Evolutionary conservation across 2,888 invertebrate species (phyloP), one percentile per base, ranked within the genome.

Genomic region (Macrosiphum euphorbiae): DNA sequence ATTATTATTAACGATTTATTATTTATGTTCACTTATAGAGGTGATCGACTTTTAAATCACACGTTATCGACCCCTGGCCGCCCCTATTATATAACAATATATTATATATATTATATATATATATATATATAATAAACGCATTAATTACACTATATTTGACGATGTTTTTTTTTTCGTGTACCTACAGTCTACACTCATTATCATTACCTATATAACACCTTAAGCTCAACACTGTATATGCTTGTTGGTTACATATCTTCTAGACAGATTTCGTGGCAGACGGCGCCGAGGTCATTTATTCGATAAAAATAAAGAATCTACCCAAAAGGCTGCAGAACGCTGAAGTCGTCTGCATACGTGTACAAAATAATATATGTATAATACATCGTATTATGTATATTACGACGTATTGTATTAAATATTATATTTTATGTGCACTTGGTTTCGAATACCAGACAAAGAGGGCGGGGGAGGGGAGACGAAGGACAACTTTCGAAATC

Each of bases 401-500:
- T 78, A 35, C 35, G 20, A 78, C 78, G 78, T 20, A 78, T 78
- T 78, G 78, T 78, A 78, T 78, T 78, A 88, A 88, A 55, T 88
- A 55, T 88, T 55, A 41, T 58, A 58, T 88, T 13, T 50, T 35
- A 78, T 86, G 35, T 86, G 13, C 41, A 47, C 47, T n/a, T 16
- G 20, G 10, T 67, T 47, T 61, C 47, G 61, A 90, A 55, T 47
- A 28, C 47, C 47, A 47, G 47, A 44, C 55, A 35, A 58, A 58
- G 58, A 58, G 55, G n/a, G 28, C 20, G 1, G 58, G 28, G n/a
- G 16, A n/a, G 16, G n/a, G 55, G 55, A 10, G 35, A 41, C 61
- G 89, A 89, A 89, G 89, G 89, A 89, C 89, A 61, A 61, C 89
- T 89, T 89, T 89, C 89, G n/a, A 61, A 89, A 47, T 89, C 26